Conservation (phyloP, 2,113 vertebrate species). For the Ciconia boyciana region DNA sequence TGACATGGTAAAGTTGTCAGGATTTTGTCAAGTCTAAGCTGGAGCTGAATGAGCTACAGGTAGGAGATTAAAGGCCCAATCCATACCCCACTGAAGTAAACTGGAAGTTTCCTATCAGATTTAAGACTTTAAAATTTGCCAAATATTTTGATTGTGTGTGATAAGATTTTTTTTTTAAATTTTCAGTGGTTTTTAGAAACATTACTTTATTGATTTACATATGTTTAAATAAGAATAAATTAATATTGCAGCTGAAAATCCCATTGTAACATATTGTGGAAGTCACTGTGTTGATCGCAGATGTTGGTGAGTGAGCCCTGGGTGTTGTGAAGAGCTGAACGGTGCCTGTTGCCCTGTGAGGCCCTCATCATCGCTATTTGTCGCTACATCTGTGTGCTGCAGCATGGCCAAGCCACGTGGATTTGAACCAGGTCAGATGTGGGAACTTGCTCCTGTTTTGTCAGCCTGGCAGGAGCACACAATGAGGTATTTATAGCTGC, state of each 20-base stretch:
- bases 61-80: not conserved
- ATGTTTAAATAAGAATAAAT: not conserved
- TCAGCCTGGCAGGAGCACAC: not conserved
- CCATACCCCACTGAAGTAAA: not conserved
- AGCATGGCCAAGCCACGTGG: not conserved
- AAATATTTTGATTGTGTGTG: not conserved
- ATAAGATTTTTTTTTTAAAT: not conserved
- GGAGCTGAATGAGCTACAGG: not conserved
- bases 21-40: not conserved
- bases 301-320: not conserved
- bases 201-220: not conserved
- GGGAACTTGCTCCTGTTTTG: not conserved
- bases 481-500: conserved; percentile 24
- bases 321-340: not conserved
- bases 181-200: not conserved
- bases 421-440: not conserved
- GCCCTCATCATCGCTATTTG: not conserved
- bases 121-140: not conserved
- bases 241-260: not conserved
- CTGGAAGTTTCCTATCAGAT: not conserved
- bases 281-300: not conserved
- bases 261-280: not conserved
- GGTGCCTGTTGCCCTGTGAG: not conserved
- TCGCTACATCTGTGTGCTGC: not conserved
- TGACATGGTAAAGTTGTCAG: not conserved